These are phyloP conservation scores for Contarinia nasturtii DNA, from an alignment of 1,140 invertebrate genomes.

Conservation along the genomic window DNA sequence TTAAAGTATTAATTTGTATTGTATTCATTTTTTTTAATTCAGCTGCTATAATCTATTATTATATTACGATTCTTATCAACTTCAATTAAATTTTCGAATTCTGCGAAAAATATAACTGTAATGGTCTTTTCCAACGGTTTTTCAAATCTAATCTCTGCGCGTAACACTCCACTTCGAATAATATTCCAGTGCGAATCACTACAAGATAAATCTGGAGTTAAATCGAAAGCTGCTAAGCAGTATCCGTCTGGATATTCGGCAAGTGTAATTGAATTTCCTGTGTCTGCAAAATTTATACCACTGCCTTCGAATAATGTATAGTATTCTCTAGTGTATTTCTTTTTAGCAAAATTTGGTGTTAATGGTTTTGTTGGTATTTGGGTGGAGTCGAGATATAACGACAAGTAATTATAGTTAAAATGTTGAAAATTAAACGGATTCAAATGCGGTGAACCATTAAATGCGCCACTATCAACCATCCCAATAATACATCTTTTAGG, in stretches of 20 bases:
- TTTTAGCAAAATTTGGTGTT: constrained; percentile 3
- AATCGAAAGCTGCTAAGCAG: constrained; percentile 14
- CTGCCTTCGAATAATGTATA: constrained; percentile 22
- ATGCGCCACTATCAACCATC: constrained; percentile 19
- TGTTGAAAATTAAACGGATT: constrained; percentile 24
- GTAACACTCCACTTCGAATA: too few species aligned
- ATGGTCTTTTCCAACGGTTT: too few species aligned
- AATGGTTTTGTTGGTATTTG: neutral
- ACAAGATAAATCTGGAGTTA: constrained; percentile 21
- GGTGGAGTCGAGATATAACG: constrained; percentile 15
- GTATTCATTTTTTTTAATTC: too few species aligned
- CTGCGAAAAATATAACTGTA: too few species aligned
- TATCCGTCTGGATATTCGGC: constrained; percentile 10
- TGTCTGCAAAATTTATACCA: constrained; percentile 15
- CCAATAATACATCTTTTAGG: constrained; percentile 21
- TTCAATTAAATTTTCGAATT: too few species aligned
- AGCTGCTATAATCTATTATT: too few species aligned
- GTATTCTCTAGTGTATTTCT: constrained; percentile 10
- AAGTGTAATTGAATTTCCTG: constrained; percentile 10
- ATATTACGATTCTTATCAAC: too few species aligned
- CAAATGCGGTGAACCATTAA: constrained; percentile 15
- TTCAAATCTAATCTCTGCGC: too few species aligned
- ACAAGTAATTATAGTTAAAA: constrained; percentile 15
- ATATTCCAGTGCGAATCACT: too few species aligned
- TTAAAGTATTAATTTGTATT: too few species aligned